phyloP scores from a whole-genome alignment of 2,888 invertebrate genomes.

The Cantharis rustica region DNA sequence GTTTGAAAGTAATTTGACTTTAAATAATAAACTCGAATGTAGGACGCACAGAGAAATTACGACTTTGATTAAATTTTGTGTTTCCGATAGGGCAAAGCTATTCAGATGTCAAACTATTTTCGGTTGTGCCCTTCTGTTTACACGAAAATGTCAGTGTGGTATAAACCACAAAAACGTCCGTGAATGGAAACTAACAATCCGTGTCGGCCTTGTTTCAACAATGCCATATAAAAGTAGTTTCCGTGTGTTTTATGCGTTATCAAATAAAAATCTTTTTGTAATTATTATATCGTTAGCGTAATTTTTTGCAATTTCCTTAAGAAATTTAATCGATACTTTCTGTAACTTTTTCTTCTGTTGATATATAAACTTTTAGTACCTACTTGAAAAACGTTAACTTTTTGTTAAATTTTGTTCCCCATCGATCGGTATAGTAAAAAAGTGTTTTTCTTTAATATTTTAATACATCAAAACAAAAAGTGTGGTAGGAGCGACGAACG shows the following conservation, averaged over 20 bases:
- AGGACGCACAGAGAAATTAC: background rate
- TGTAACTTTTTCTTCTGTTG: background rate
- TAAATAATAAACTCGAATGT: background rate
- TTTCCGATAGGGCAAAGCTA: background rate
- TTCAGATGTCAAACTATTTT: constrained; percentile 22
- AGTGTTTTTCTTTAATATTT: background rate
- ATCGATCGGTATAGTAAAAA: background rate
- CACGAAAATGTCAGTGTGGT: constrained; percentile 18
- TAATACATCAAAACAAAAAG: background rate
- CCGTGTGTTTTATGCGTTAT: constrained; percentile 18
- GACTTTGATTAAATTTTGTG: background rate
- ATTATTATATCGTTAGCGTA: constrained; percentile 21
- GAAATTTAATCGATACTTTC: constrained; percentile 4
- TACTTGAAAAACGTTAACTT: background rate
- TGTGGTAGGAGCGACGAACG: background rate
- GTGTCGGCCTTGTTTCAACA: constrained; percentile 21
- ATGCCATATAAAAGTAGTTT: constrained; percentile 18
- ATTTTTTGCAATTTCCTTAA: constrained; percentile 16
- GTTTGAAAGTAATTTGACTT: background rate
- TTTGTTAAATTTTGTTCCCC: background rate
- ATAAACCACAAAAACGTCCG: constrained; percentile 18
- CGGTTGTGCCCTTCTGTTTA: constrained; percentile 14
- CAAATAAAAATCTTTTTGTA: constrained; percentile 22
- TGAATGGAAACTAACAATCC: constrained; percentile 24
- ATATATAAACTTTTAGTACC: background rate